phyloP scores from a whole-genome alignment of 1,140 invertebrate species.

The Bradynema listronoti region DNA sequence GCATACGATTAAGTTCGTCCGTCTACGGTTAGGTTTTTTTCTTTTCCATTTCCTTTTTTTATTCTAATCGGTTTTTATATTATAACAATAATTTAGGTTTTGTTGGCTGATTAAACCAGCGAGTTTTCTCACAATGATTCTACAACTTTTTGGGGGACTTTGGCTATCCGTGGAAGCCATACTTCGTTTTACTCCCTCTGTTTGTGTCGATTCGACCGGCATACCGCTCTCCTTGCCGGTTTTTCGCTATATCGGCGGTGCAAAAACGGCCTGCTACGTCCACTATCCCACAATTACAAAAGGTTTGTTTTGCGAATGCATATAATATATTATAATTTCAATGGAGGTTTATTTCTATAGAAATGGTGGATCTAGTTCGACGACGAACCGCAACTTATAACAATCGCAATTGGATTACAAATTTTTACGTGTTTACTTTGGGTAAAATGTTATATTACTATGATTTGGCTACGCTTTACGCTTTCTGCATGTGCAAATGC shows the following conservation, averaged over 20 bases:
- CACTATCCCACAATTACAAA: slow-evolving; percentile 27
- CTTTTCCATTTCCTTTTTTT: background rate
- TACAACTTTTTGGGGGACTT: slow-evolving; percentile 71
- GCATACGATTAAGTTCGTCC: too few species aligned
- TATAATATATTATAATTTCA: too few species aligned
- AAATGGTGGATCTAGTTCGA: slow-evolving; percentile 53
- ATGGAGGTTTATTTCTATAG: too few species aligned
- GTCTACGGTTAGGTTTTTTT: slow-evolving; percentile 15
- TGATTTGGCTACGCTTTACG: slow-evolving; percentile 79
- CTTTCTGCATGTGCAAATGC: slow-evolving; percentile 71
- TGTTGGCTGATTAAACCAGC: slow-evolving; percentile 73
- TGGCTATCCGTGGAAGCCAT: slow-evolving; percentile 78
- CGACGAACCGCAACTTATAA: slow-evolving; percentile 66
- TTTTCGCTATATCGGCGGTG: slow-evolving; percentile 14
- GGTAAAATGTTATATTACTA: slow-evolving; percentile 82
- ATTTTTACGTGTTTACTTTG: slow-evolving; percentile 72
- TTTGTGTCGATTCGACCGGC: slow-evolving; percentile 21
- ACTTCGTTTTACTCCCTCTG: slow-evolving; percentile 62
- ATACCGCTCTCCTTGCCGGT: slow-evolving; percentile 21
- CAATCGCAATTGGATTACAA: slow-evolving; percentile 74
- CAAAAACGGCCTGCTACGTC: slow-evolving; percentile 24
- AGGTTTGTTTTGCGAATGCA: too few species aligned
- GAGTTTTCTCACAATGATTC: slow-evolving; percentile 84
- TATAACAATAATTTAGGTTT: slow-evolving; percentile 44
- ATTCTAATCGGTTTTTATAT: background rate